Base-by-base conservation (phyloP, 2,888 invertebrate species). In the Dynastes maya region DNA sequence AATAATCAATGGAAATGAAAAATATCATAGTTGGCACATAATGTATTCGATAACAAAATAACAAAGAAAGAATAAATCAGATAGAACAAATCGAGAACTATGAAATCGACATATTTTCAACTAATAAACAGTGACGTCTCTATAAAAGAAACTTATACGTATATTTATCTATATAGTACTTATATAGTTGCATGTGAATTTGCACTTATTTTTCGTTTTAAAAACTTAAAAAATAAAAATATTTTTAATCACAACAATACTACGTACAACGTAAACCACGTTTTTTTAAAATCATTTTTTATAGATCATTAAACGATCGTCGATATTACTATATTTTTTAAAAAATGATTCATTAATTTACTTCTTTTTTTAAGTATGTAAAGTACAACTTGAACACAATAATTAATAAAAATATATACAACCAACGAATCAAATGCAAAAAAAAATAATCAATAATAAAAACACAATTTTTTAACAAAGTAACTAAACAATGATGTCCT, bases 211-310 rank as follows among this genome's bases (percentile, higher is more conserved):
- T 81, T 77, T 79, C 75, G 77, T 78, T 79, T 80, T 82, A 82
- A 82, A 86, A 85, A 84, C 83, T 84, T 83, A 84, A 84, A 83
- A 82, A 83, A 84, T 79, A 80, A 80, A 78, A 86, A 88, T 87
- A 82, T 83, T 79, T 78, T 80, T 76, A 86, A 88, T 88, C 87
- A 88, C 88, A 88, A 88, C 87, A 87, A 86, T 83, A 83, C 84
- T 86, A 86, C 85, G 85, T 84, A 85, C 84, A 84, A 86, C 85
- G 83, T 82, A 83, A 83, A 83, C 40, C 72, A 61, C 72, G 72
- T 61, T 61, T 74, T 74, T 74, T 63, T 45, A 8, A 63, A 70
- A 53, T 70, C 49, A 70, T 70, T 71, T 55, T 74, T 74, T 74
- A 74, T 74, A 74, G 72, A 74, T 74, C 72, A 58, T n/a, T 74